These are phyloP conservation scores for Aurelia sp. DNA, from an alignment of 30 jellyfish, hydroid and myxozoan species.

Conservation along the genomic window DNA sequence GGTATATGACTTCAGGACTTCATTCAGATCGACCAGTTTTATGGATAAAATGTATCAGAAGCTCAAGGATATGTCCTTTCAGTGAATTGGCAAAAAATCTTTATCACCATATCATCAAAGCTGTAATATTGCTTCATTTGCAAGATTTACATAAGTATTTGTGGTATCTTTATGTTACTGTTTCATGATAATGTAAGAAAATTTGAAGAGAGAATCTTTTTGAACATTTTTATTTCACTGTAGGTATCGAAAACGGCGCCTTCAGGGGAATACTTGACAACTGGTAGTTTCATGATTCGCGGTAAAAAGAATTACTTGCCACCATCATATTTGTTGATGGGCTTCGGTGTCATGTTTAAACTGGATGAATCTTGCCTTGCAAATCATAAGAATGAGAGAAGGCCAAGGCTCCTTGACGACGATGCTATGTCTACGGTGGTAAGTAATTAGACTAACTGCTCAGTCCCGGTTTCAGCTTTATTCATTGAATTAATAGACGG, in stretches of 20 bases:
- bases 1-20: too few species aligned
- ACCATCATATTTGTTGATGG: slow-evolving; percentile 91
- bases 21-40: too few species aligned
- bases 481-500: too few species aligned
- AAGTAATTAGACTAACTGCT: neutral
- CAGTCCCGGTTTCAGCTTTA: neutral
- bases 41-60: too few species aligned
- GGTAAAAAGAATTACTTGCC: slow-evolving; percentile 97
- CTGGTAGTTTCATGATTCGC: slow-evolving; percentile 99
- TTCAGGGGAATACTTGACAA: slow-evolving; percentile 95
- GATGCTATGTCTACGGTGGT: slow-evolving; percentile 10
- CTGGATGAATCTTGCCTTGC: slow-evolving; percentile 81
- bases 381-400: slow-evolving; percentile 87
- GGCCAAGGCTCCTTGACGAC: slow-evolving; percentile 47
- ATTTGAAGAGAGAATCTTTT: too few species aligned
- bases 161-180: too few species aligned
- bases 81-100: too few species aligned
- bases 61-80: too few species aligned
- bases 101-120: too few species aligned
- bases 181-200: too few species aligned
- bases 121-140: too few species aligned
- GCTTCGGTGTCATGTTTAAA: slow-evolving; percentile 93
- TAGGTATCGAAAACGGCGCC: slow-evolving; percentile 99
- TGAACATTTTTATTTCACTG: neutral
- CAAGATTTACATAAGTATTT: too few species aligned